Percentiles rank a stretch among this genome's conserved stretches.
Conservation (phyloP, 2,113 vertebrate genomes). For the Apeltes quadracus region DNA sequence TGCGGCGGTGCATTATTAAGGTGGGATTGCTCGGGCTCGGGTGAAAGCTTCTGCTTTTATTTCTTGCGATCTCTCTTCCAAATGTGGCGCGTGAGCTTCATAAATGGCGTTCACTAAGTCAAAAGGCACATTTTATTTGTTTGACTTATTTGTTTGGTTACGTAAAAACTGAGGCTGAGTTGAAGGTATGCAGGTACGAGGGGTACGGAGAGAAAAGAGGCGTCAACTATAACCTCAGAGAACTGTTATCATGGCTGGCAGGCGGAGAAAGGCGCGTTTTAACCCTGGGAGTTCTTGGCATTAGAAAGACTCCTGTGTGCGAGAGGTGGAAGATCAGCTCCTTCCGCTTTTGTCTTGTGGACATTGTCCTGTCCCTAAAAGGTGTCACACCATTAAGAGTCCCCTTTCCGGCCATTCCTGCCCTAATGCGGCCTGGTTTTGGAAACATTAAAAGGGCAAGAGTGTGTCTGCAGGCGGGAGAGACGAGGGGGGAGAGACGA, state of each 20-base stretch:
- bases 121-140: slow-evolving; percentile 4
- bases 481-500: background rate
- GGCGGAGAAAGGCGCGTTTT: slow-evolving; percentile 11
- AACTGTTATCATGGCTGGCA: background rate
- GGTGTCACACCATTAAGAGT: slow-evolving; percentile 43
- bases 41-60: slow-evolving; percentile 34
- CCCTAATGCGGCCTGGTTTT: background rate
- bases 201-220: background rate
- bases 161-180: slow-evolving; percentile 9
- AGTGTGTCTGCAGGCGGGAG: too few species aligned
- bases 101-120: slow-evolving; percentile 3
- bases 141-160: slow-evolving; percentile 7
- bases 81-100: slow-evolving; percentile 12
- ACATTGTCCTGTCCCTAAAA: slow-evolving; percentile 23
- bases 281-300: slow-evolving; percentile 2
- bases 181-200: slow-evolving; percentile 26
- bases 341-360: slow-evolving; percentile 1
- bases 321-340: slow-evolving; percentile 4
- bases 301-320: background rate
- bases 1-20: slow-evolving; percentile 58
- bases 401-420: background rate
- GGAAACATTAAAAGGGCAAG: background rate
- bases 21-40: slow-evolving; percentile 26
- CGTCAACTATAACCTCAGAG: slow-evolving; percentile 13
- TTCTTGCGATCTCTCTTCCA: slow-evolving; percentile 18